These are phyloP conservation scores for Chiloscyllium punctatum DNA, from an alignment of 2,797 vertebrate species.

Conservation along the genomic window DNA sequence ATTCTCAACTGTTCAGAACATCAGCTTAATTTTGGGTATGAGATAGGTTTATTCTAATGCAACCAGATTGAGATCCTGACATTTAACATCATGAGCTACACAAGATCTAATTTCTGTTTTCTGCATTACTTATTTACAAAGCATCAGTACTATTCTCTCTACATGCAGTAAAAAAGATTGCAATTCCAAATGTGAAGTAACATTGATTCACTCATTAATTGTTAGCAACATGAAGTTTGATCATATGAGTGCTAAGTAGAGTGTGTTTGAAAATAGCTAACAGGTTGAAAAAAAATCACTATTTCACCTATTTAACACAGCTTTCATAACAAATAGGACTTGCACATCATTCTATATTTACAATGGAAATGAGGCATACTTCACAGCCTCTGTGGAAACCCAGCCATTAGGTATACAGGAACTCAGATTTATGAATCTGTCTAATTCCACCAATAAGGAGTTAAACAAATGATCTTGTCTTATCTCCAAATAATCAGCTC, in stretches of 20 bases:
- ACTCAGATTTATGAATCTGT: slow-evolving; percentile 14
- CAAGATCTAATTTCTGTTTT: not conserved
- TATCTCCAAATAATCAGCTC: not conserved
- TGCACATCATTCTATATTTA: not conserved
- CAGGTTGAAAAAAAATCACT: not conserved
- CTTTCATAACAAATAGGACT: not conserved
- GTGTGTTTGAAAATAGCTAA: not conserved
- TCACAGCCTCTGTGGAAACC: not conserved
- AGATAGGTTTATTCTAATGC: not conserved
- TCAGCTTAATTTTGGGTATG: not conserved
- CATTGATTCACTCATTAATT: not conserved
- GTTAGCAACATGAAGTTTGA: not conserved
- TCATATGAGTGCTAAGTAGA: not conserved
- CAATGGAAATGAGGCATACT: not conserved
- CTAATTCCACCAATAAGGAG: slow-evolving; percentile 21
- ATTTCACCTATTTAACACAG: not conserved
- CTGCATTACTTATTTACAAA: not conserved
- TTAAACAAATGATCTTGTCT: slow-evolving; percentile 2
- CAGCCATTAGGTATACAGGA: not conserved
- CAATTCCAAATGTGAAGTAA: not conserved
- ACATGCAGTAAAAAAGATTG: not conserved
- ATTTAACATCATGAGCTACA: not conserved
- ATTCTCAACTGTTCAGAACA: not conserved
- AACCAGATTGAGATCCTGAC: not conserved
- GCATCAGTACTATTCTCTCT: not conserved